These are phyloP conservation scores for Antheraea mylitta DNA, from an alignment of 1,140 invertebrate genomes.

Conservation along the genomic window DNA sequence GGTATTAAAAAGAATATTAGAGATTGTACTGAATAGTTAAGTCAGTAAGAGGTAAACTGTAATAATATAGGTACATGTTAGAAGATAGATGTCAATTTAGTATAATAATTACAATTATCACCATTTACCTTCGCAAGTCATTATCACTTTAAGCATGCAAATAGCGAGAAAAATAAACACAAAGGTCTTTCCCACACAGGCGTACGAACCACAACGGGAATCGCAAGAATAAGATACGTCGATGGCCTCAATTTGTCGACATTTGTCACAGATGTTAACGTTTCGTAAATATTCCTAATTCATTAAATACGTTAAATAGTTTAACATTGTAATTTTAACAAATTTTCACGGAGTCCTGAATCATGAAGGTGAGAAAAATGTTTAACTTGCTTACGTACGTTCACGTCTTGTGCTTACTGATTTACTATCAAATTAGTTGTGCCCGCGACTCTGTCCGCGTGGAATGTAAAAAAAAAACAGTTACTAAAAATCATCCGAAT, in stretches of 20 bases:
- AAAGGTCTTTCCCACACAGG: background rate
- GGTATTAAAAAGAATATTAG: no score
- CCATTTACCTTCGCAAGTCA: background rate
- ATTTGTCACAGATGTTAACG: background rate
- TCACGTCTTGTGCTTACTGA: background rate
- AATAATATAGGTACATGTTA: background rate
- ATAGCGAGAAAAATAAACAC: background rate
- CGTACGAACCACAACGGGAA: background rate
- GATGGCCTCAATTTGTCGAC: background rate
- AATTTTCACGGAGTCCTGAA: background rate
- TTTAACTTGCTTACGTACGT: background rate
- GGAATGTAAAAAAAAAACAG: no score
- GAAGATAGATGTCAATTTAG: background rate
- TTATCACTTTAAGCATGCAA: background rate
- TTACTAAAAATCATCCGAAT: no score
- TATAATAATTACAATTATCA: slow-evolving; percentile 4
- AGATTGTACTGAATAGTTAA: background rate
- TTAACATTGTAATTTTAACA: background rate
- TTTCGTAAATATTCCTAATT: background rate
- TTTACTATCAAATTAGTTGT: no score
- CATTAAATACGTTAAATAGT: background rate
- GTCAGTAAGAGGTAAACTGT: background rate
- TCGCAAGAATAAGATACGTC: background rate
- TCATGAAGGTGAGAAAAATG: background rate
- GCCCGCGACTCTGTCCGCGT: no score